These are phyloP conservation scores for Coracopsis vasa DNA, from an alignment of 2,113 vertebrate genomes.

Conservation along the genomic window DNA sequence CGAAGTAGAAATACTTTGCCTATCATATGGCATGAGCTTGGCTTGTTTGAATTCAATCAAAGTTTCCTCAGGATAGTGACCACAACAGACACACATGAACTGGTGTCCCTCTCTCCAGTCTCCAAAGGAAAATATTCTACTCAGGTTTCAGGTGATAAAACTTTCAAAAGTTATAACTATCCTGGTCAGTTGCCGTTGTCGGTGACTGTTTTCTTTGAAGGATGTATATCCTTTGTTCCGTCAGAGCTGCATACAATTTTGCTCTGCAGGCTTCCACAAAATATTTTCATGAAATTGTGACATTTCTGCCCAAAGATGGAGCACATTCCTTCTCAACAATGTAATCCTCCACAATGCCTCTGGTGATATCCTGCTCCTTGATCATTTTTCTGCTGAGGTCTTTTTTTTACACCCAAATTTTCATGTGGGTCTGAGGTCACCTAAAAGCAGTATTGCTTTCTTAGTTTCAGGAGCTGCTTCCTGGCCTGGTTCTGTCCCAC, in stretches of 20 bases:
- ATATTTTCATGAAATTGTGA: background rate
- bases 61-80: background rate
- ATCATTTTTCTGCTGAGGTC: background rate
- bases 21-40: background rate
- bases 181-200: background rate
- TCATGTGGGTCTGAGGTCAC: background rate
- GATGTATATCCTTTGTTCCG: background rate
- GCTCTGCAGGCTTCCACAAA: background rate
- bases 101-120: background rate
- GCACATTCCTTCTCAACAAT: background rate
- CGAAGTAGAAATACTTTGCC: background rate
- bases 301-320: background rate
- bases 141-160: background rate
- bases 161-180: background rate
- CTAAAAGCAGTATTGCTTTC: background rate
- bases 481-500: background rate
- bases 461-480: background rate
- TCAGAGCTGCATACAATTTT: background rate
- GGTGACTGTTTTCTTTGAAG: background rate
- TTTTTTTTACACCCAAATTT: background rate
- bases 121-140: background rate
- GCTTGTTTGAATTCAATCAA: background rate
- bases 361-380: background rate
- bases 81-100: background rate
- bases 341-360: background rate